These are phyloP conservation scores for Caenorhabditis latens DNA, from an alignment of 1,140 invertebrate genomes.

Conservation along the genomic window DNA sequence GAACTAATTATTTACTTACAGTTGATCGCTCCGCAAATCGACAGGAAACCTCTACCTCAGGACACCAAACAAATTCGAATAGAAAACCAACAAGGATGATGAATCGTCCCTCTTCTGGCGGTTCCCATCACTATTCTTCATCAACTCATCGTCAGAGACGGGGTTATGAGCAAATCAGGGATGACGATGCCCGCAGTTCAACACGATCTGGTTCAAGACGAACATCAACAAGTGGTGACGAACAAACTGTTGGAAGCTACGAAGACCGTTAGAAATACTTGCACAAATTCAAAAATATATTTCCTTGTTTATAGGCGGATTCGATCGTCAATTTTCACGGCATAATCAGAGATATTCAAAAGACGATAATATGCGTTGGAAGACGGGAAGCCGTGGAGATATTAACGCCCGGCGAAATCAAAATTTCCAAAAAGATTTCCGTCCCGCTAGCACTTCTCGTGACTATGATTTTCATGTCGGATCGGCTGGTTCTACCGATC, in stretches of 20 bases:
- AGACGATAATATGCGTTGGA: neutral
- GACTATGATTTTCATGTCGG: neutral
- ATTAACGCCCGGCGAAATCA: neutral
- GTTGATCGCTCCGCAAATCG: neutral
- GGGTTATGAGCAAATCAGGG: neutral
- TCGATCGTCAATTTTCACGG: neutral
- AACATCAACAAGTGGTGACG: conserved; percentile 3
- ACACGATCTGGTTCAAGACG: neutral
- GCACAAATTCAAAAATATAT: neutral
- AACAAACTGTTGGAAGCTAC: neutral
- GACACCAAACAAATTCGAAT: neutral
- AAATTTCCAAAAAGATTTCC: neutral
- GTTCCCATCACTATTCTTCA: neutral
- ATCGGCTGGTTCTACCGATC: neutral
- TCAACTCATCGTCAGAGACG: neutral
- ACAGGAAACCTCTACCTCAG: neutral
- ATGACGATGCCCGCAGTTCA: conserved; percentile 5
- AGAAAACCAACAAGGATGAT: neutral
- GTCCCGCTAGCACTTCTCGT: neutral
- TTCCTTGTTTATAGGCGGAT: neutral
- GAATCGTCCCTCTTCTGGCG: neutral
- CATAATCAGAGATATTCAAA: neutral
- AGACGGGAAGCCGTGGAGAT: conserved; percentile 22
- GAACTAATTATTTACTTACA: neutral
- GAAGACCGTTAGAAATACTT: neutral